Conservation (phyloP, 2,113 vertebrate species). For the Menidia beryllina region DNA sequence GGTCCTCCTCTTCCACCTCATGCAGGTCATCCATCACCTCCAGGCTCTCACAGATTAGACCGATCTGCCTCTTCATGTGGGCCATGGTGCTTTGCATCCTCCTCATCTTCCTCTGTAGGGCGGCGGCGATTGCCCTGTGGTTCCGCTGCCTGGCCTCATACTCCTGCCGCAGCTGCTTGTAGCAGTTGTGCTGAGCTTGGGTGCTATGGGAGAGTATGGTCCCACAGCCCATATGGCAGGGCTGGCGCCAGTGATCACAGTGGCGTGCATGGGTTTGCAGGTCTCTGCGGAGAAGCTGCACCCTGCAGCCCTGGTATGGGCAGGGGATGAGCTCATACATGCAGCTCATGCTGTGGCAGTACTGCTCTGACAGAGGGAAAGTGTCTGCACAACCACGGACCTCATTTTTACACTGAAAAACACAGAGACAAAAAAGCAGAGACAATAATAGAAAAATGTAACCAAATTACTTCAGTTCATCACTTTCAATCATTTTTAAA, state of each 20-base stretch:
- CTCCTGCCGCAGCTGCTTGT: constrained; percentile 80
- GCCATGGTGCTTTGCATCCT: constrained; percentile 81
- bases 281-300: constrained; percentile 77
- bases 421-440: not conserved
- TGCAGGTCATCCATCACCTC: constrained; percentile 77
- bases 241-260: constrained; percentile 80
- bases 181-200: constrained; percentile 82
- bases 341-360: constrained; percentile 81
- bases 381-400: constrained; percentile 82
- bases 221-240: constrained; percentile 84
- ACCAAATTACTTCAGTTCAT: too few relatives aligned
- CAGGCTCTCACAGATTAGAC: constrained; percentile 80
- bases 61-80: constrained; percentile 80
- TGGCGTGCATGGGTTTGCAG: constrained; percentile 77
- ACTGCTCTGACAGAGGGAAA: constrained; percentile 81
- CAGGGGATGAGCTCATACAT: constrained; percentile 80
- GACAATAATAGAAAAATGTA: not conserved
- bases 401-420: constrained; percentile 84
- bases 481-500: too few relatives aligned
- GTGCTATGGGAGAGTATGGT: constrained; percentile 73
- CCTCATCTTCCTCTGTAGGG: constrained; percentile 80
- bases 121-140: constrained; percentile 68
- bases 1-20: constrained; percentile 69
- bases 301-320: constrained; percentile 83
- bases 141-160: constrained; percentile 73